Evolutionary conservation across 2,888 invertebrate species (phyloP).

Genomic region (Acronicta alni): DNA sequence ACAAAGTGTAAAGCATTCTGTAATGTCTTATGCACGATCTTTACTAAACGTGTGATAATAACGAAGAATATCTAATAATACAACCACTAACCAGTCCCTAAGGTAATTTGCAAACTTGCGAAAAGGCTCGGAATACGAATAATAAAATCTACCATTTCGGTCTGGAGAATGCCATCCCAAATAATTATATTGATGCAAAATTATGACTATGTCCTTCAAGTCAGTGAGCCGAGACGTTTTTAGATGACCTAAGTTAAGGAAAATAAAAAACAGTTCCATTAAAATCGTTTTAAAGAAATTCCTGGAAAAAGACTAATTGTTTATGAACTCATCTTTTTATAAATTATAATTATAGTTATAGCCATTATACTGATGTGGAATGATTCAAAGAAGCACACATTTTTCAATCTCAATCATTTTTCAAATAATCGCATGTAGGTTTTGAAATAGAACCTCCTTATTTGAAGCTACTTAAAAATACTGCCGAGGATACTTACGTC

Average conservation of each 20-base stretch:
- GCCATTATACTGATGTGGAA: neutral
- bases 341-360: no score
- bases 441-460: conserved; percentile 3
- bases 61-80: neutral
- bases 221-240: conserved; percentile 15
- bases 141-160: neutral
- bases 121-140: neutral
- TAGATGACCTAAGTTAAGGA: conserved; percentile 35
- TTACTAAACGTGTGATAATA: neutral
- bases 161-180: neutral
- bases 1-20: neutral
- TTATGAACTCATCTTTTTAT: conserved; percentile 18
- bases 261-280: conserved; percentile 39
- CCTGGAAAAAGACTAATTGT: conserved; percentile 27
- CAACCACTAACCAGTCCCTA: neutral
- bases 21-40: conserved; percentile 2
- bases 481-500: conserved; percentile 30
- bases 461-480: conserved; percentile 31
- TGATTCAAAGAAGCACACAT: conserved; percentile 2
- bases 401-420: no score
- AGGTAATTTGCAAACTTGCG: neutral
- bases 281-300: conserved; percentile 35
- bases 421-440: neutral
- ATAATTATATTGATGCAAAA: neutral
- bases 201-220: neutral